Conservation (phyloP, 2,888 invertebrate genomes). For the Hylaea fasciaria region DNA sequence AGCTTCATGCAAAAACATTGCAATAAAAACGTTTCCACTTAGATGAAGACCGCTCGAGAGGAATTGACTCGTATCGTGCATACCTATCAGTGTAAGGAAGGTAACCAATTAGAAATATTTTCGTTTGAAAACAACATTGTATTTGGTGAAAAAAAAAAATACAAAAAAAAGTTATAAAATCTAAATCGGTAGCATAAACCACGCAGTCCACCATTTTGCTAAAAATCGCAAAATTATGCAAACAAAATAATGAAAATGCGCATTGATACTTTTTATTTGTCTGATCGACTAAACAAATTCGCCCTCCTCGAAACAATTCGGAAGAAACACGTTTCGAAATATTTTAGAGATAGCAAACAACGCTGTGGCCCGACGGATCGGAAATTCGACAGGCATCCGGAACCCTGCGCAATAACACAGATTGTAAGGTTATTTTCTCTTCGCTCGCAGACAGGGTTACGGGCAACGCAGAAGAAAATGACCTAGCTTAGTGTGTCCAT, state of each 20-base stretch:
- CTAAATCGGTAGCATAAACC: too few relatives aligned
- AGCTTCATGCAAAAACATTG: slow-evolving; percentile 32
- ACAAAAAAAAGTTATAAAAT: too few relatives aligned
- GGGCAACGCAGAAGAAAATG: slow-evolving; percentile 16
- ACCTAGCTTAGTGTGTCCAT: slow-evolving; percentile 16
- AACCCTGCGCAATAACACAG: slow-evolving; percentile 10
- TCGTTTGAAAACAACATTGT: background rate
- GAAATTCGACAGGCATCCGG: slow-evolving; percentile 8
- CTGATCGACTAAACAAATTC: background rate
- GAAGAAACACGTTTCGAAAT: background rate
- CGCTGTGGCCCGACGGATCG: background rate
- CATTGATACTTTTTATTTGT: too few relatives aligned
- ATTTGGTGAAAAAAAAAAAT: too few relatives aligned
- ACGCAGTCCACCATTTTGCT: too few relatives aligned
- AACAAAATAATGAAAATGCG: too few relatives aligned
- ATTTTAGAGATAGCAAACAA: background rate
- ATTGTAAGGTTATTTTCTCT: slow-evolving; percentile 15
- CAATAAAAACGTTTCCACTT: slow-evolving; percentile 27
- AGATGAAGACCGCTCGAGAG: slow-evolving; percentile 20
- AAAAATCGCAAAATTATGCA: too few relatives aligned
- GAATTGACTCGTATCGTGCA: slow-evolving; percentile 24
- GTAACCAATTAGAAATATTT: slow-evolving; percentile 10
- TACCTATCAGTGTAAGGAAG: slow-evolving; percentile 16
- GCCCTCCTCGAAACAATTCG: background rate
- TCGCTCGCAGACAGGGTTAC: slow-evolving; percentile 21